Percentiles rank a stretch among this genome's conserved stretches.
Conservation (phyloP, 2,888 invertebrate species). For the Volucella bombylans region DNA sequence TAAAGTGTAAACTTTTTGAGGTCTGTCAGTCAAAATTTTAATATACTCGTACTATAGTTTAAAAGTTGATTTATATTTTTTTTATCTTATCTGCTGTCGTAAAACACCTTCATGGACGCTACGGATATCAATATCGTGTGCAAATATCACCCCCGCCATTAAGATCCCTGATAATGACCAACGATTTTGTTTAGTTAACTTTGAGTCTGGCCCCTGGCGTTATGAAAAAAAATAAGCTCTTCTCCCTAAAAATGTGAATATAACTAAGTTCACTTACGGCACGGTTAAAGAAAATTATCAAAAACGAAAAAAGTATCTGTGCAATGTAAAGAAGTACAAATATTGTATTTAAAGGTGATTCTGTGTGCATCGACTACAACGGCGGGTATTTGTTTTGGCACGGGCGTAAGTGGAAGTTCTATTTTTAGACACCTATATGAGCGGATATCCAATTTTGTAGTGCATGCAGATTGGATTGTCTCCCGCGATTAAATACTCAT, state of each 20-base stretch:
- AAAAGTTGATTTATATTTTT: slow-evolving; percentile 3
- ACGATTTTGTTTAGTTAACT: slow-evolving; percentile 6
- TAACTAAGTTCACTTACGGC: too few species aligned
- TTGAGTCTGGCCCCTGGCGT: not conserved
- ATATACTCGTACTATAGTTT: not conserved
- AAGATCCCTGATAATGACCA: not conserved
- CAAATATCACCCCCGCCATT: slow-evolving; percentile 16
- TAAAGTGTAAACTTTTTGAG: slow-evolving; percentile 6
- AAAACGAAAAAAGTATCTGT: too few species aligned
- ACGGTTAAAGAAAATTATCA: too few species aligned
- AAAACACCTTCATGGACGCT: slow-evolving; percentile 18
- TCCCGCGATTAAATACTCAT: slow-evolving; percentile 22
- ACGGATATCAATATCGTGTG: slow-evolving; percentile 14
- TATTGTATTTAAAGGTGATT: too few species aligned
- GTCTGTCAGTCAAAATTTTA: slow-evolving; percentile 5
- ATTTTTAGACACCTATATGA: slow-evolving; percentile 30
- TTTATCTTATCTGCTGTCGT: slow-evolving; percentile 46
- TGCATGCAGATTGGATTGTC: slow-evolving; percentile 38
- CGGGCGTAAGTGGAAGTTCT: slow-evolving; percentile 64
- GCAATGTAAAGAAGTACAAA: too few species aligned
- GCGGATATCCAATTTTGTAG: slow-evolving; percentile 15
- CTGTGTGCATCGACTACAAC: too few species aligned
- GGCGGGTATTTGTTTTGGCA: slow-evolving; percentile 42
- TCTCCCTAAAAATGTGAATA: too few species aligned
- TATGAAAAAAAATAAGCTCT: not conserved